Conservation (phyloP, 2,888 invertebrate species). For the Dryobotodes eremita region DNA sequence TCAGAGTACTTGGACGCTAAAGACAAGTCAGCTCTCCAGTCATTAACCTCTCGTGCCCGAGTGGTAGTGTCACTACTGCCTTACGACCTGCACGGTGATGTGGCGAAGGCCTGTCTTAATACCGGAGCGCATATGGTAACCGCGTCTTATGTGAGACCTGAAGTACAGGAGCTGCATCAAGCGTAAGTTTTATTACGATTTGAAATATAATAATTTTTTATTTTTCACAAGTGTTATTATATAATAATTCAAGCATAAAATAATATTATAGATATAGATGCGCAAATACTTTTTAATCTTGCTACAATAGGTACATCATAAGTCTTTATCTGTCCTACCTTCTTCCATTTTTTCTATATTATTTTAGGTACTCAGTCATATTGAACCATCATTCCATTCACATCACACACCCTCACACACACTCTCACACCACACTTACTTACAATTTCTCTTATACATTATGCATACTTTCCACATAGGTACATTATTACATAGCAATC, state of each 20-base stretch:
- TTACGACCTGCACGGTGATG: constrained; percentile 96
- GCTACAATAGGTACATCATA: background rate
- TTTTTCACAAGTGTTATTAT: background rate
- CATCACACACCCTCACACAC: too few species aligned
- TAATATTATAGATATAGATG: background rate
- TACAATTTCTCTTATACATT: too few species aligned
- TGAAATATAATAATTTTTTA: background rate
- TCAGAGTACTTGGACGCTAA: constrained; percentile 96
- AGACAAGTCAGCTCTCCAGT: constrained; percentile 93
- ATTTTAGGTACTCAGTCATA: too few species aligned
- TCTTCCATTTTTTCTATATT: background rate
- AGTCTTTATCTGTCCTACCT: background rate
- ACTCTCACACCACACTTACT: too few species aligned
- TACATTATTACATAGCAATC: too few species aligned
- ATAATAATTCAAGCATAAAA: background rate
- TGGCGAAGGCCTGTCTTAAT: constrained; percentile 97
- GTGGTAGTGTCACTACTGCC: constrained; percentile 97
- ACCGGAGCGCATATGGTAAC: constrained; percentile 98
- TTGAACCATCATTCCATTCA: too few species aligned
- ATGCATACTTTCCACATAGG: too few species aligned
- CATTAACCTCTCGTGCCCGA: constrained; percentile 93
- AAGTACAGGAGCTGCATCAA: constrained; percentile 94
- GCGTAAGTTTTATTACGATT: constrained; percentile 87
- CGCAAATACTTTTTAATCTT: background rate
- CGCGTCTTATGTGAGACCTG: constrained; percentile 97